phyloP scores from a whole-genome alignment of 1,140 invertebrate species.

The Brachystomella parvula region DNA sequence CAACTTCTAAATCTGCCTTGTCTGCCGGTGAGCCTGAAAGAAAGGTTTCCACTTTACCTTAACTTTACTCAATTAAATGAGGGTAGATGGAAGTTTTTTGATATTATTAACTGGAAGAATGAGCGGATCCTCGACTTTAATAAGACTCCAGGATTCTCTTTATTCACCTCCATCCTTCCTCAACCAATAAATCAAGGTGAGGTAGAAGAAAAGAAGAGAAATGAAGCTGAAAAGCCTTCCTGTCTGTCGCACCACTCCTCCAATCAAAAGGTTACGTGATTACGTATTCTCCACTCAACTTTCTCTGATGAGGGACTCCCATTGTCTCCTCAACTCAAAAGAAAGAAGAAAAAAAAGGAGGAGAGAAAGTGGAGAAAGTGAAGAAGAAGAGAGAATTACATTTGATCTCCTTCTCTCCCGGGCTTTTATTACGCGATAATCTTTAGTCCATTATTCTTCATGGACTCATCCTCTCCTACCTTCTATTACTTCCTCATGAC shows the following conservation, averaged over 20 bases:
- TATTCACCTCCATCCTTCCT: too few species aligned
- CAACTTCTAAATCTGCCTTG: conserved; percentile 80
- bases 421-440: conserved; percentile 21
- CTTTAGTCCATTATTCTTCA: conserved; percentile 18
- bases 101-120: background rate
- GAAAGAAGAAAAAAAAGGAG: too few species aligned
- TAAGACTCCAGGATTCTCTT: too few species aligned
- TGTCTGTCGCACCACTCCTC: background rate
- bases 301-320: conserved; percentile 16
- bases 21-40: conserved; percentile 79
- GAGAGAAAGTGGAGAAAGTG: background rate
- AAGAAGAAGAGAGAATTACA: background rate
- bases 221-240: background rate
- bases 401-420: conserved; percentile 13
- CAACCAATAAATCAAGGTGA: too few species aligned
- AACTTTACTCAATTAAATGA: background rate
- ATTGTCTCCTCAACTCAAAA: too few species aligned
- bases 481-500: too few species aligned
- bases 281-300: conserved; percentile 18
- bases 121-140: background rate
- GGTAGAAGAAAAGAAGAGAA: too few species aligned
- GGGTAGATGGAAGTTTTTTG: background rate
- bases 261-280: background rate
- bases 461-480: conserved; percentile 4
- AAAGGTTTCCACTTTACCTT: too few species aligned